Percentiles rank a stretch among this genome's conserved stretches.
phyloP scores from a whole-genome alignment of 2,888 invertebrate species.

The Cephus rjabovi region DNA sequence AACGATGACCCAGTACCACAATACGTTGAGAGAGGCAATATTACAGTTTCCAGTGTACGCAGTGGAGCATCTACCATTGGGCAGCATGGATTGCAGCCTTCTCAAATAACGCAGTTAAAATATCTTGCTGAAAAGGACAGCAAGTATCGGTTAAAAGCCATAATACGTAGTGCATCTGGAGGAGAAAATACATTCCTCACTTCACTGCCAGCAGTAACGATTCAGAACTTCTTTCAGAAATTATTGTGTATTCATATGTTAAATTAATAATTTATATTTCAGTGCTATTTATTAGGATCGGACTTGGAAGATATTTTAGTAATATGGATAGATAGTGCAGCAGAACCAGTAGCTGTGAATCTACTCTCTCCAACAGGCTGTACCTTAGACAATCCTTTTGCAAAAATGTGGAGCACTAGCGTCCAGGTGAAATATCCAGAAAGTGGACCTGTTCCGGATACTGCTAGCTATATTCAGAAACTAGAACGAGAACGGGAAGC shows the following conservation, averaged over 20 bases:
- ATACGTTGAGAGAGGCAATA: constrained; percentile 77
- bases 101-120: constrained; percentile 72
- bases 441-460: constrained; percentile 91
- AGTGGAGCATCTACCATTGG: constrained; percentile 74
- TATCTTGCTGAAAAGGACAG: constrained; percentile 76
- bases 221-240: constrained; percentile 11
- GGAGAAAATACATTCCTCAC: constrained; percentile 78
- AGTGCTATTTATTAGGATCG: constrained; percentile 81
- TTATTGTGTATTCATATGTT: constrained; percentile 6
- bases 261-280: constrained; percentile 21
- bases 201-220: constrained; percentile 80
- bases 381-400: constrained; percentile 63
- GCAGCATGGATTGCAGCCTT: constrained; percentile 72
- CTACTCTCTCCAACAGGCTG: constrained; percentile 69
- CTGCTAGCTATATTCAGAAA: constrained; percentile 94
- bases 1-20: constrained; percentile 68
- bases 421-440: constrained; percentile 85
- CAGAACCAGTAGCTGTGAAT: constrained; percentile 80
- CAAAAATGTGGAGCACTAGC: constrained; percentile 77
- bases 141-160: constrained; percentile 80
- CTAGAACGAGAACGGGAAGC: constrained; percentile 91
- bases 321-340: constrained; percentile 83
- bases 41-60: constrained; percentile 78
- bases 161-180: constrained; percentile 77
- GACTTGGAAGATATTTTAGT: constrained; percentile 83